These are phyloP conservation scores for Perognathus longimembris DNA, from an alignment of 2,113 vertebrate genomes.

Conservation along the genomic window DNA sequence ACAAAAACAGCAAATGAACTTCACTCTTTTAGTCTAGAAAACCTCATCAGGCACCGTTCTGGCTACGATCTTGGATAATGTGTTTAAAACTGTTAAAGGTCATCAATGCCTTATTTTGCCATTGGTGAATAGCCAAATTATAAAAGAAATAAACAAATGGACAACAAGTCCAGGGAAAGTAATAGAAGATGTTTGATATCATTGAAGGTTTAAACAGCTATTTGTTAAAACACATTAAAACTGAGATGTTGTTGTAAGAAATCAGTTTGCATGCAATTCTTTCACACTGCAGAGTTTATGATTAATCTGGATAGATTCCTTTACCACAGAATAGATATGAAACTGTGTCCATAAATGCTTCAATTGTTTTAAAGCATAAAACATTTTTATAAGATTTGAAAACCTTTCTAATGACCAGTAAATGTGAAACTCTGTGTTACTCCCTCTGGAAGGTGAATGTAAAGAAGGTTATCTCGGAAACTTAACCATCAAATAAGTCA, in stretches of 20 bases:
- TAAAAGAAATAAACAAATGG: too few relatives aligned
- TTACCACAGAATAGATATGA: neutral
- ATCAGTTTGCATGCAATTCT: neutral
- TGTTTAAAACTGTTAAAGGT: neutral
- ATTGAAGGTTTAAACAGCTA: neutral
- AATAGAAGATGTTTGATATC: neutral
- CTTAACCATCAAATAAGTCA: constrained; percentile 49
- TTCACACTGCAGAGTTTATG: neutral
- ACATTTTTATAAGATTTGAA: too few relatives aligned
- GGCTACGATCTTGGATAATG: neutral
- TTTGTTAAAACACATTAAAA: neutral
- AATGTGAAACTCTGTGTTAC: neutral
- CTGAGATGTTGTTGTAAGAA: neutral
- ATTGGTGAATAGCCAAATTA: neutral
- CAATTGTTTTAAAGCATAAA: neutral
- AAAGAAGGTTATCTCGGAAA: constrained; percentile 24
- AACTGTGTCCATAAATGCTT: neutral
- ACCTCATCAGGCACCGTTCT: neutral
- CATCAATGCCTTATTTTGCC: neutral
- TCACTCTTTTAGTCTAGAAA: neutral
- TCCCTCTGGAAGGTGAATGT: constrained; percentile 23
- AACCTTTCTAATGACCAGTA: too few relatives aligned
- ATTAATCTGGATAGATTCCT: neutral
- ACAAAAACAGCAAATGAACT: too few relatives aligned
- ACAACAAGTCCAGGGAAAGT: neutral